Evolutionary conservation across 1,140 invertebrate genomes (phyloP).

Genomic region (Sminthurides bifidus): DNA sequence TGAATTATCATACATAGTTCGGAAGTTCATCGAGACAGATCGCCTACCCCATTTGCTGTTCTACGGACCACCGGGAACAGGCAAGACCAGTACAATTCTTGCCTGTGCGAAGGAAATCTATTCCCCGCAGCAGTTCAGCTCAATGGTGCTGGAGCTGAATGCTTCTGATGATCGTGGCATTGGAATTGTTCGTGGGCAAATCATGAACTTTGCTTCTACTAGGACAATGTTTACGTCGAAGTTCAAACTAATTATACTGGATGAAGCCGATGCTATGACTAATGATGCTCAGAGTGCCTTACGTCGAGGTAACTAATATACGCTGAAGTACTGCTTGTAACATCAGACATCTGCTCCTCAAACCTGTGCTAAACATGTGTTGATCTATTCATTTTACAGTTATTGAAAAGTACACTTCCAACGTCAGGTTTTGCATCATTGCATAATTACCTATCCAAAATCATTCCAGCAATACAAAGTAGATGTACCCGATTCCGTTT

Average conservation of each 20-base stretch:
- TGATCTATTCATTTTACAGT: constrained; percentile 48
- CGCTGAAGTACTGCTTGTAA: background rate
- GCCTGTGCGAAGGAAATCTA: constrained; percentile 92
- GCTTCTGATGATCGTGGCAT: constrained; percentile 99
- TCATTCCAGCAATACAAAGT: constrained; percentile 96
- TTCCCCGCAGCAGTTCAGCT: constrained; percentile 67
- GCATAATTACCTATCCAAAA: constrained; percentile 98
- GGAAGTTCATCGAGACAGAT: constrained; percentile 82
- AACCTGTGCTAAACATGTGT: background rate
- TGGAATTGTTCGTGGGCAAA: constrained; percentile 85
- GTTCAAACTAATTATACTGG: constrained; percentile 93
- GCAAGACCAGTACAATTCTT: constrained; percentile 95
- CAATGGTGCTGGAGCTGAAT: constrained; percentile 89
- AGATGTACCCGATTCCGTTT: constrained; percentile 95
- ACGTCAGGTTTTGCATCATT: constrained; percentile 95
- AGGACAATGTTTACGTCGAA: constrained; percentile 86
- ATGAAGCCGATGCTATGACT: constrained; percentile 99
- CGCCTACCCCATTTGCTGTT: constrained; percentile 91
- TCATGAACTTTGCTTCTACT: constrained; percentile 97
- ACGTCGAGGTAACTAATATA: constrained; percentile 61
- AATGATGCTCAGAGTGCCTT: constrained; percentile 98
- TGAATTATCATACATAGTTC: constrained; percentile 55
- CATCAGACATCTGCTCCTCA: background rate
- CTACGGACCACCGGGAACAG: constrained; percentile 97
- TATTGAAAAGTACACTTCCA: constrained; percentile 98